phyloP scores from a whole-genome alignment of 2,888 invertebrate species.

The Cryptus viduatorius region DNA sequence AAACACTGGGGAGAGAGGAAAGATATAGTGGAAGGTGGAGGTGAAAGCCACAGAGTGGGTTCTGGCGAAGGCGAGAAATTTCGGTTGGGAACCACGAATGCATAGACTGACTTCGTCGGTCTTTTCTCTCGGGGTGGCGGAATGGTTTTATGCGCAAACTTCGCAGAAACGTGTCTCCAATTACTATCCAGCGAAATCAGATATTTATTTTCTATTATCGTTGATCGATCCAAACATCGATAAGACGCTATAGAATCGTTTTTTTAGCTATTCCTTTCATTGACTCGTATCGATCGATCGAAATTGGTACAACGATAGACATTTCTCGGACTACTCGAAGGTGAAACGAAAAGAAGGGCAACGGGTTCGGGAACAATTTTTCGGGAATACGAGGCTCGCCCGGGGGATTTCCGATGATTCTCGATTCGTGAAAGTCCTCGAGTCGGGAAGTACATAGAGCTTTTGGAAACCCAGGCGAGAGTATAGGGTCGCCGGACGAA shows the following conservation, averaged over 20 bases:
- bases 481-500: constrained; percentile 22
- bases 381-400: constrained; percentile 40
- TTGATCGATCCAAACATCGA: not conserved
- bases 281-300: constrained; percentile 18
- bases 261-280: not conserved
- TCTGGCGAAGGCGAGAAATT: constrained; percentile 53
- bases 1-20: constrained; percentile 43
- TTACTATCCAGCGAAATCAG: constrained; percentile 27
- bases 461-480: not conserved
- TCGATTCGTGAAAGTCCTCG: constrained; percentile 31
- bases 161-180: constrained; percentile 15
- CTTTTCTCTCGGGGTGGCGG: not conserved
- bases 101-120: constrained; percentile 42
- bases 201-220: not conserved
- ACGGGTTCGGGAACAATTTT: constrained; percentile 46
- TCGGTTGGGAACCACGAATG: constrained; percentile 50
- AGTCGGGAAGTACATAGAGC: constrained; percentile 2
- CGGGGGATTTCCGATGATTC: constrained; percentile 29
- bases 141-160: constrained; percentile 47
- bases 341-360: constrained; percentile 1
- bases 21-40: constrained; percentile 15
- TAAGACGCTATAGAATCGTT: not conserved
- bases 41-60: constrained; percentile 66
- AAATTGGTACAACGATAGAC: constrained; percentile 45
- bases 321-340: constrained; percentile 27